These are phyloP conservation scores for Pandemis cinnamomeana DNA, from an alignment of 2,888 invertebrate genomes.

Conservation along the genomic window DNA sequence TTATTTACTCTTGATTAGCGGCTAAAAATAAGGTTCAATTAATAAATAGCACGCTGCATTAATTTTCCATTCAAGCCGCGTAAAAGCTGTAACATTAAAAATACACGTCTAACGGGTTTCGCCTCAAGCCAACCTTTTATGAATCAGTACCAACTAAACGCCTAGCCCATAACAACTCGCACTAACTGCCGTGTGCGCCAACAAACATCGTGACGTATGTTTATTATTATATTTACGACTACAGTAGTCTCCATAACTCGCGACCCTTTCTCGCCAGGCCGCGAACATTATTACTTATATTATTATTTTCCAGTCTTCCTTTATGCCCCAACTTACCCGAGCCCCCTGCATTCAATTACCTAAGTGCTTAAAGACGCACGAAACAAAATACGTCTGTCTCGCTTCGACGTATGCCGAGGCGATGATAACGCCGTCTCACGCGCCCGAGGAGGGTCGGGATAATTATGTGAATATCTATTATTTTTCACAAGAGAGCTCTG, in stretches of 20 bases:
- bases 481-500: slow-evolving; percentile 76
- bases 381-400: slow-evolving; percentile 60
- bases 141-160: slow-evolving; percentile 20
- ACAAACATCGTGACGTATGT: slow-evolving; percentile 53
- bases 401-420: slow-evolving; percentile 53
- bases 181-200: slow-evolving; percentile 39
- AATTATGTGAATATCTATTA: slow-evolving; percentile 82
- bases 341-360: slow-evolving; percentile 80
- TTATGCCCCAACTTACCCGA: slow-evolving; percentile 69
- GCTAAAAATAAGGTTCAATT: no score
- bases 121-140: background rate
- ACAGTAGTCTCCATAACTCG: slow-evolving; percentile 46
- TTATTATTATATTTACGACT: slow-evolving; percentile 43
- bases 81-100: background rate
- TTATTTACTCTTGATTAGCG: no score
- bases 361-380: slow-evolving; percentile 74
- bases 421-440: slow-evolving; percentile 49
- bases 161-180: slow-evolving; percentile 36
- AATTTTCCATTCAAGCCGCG: background rate
- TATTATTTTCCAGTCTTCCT: slow-evolving; percentile 77
- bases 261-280: slow-evolving; percentile 63
- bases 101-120: background rate
- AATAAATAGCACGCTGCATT: background rate
- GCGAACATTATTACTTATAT: slow-evolving; percentile 69
- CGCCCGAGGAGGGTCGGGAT: slow-evolving; percentile 64